These are phyloP conservation scores for Regulus satrapa DNA, from an alignment of 2,113 vertebrate genomes.

Conservation along the genomic window DNA sequence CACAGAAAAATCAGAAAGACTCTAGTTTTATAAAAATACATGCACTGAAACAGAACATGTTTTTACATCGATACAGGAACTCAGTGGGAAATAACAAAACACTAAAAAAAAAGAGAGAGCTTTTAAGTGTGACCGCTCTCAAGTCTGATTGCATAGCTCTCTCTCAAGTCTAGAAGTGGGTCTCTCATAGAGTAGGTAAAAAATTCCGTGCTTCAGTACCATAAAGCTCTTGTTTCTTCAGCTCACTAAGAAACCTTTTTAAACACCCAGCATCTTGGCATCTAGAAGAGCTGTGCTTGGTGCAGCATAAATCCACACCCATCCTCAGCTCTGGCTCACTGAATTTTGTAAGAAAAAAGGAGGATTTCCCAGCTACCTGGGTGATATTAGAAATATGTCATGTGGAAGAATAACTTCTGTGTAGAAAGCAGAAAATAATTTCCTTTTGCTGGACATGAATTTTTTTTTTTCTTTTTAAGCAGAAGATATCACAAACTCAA, in stretches of 20 bases:
- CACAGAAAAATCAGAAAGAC: not conserved
- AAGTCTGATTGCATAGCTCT: not conserved
- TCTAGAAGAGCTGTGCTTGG: not conserved
- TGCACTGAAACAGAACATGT: not conserved
- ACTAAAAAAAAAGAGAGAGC: too few relatives aligned
- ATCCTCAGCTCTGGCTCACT: not conserved
- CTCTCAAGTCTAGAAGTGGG: not conserved
- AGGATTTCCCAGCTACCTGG: not conserved
- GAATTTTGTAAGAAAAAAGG: not conserved
- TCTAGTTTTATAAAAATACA: not conserved
- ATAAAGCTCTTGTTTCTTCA: not conserved
- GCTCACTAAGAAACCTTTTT: not conserved
- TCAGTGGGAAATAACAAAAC: not conserved
- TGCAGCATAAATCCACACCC: not conserved
- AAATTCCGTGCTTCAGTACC: not conserved
- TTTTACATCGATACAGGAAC: not conserved
- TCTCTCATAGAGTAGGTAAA: not conserved
- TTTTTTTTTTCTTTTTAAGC: not conserved
- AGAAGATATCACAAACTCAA: not conserved
- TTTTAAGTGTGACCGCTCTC: not conserved
- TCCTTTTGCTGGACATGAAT: not conserved
- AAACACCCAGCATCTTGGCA: not conserved
- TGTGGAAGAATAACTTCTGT: not conserved
- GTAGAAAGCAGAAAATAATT: not conserved
- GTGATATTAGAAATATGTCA: not conserved